These are phyloP conservation scores for Mimachlamys varia DNA, from an alignment of 2,888 invertebrate species.

Conservation along the genomic window DNA sequence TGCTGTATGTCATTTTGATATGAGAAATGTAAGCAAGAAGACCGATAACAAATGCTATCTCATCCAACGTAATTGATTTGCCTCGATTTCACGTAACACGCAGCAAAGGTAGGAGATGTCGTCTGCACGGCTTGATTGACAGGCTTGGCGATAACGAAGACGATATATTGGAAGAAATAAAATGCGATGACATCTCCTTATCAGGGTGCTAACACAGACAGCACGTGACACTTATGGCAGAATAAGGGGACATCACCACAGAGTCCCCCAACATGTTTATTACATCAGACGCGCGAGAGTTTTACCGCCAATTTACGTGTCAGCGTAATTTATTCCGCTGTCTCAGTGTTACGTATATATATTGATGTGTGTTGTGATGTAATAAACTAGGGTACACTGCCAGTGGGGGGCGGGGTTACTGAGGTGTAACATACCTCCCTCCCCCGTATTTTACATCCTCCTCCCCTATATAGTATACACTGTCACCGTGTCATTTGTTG, in stretches of 20 bases:
- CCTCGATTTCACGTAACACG: not conserved
- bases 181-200: constrained; percentile 31
- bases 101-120: constrained; percentile 10
- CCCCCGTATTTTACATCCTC: not conserved
- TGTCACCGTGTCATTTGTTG: not conserved
- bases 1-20: not conserved
- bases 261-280: not conserved
- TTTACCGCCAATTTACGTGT: constrained; percentile 33
- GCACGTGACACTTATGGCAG: constrained; percentile 34
- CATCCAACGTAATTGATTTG: not conserved
- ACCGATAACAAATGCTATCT: not conserved
- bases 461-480: not conserved
- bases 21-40: constrained; percentile 10
- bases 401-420: constrained; percentile 8
- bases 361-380: not conserved
- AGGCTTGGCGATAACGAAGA: not conserved
- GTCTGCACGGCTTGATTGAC: not conserved
- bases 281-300: constrained; percentile 25
- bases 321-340: constrained; percentile 10
- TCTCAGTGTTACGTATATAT: not conserved
- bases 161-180: constrained; percentile 34
- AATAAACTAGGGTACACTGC: not conserved
- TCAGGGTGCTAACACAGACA: constrained; percentile 15
- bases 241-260: constrained; percentile 20
- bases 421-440: not conserved